Percentiles rank a stretch among this genome's conserved stretches.
Evolutionary conservation across 2,888 invertebrate species (phyloP).

Genomic region (Parnassius glacialis): DNA sequence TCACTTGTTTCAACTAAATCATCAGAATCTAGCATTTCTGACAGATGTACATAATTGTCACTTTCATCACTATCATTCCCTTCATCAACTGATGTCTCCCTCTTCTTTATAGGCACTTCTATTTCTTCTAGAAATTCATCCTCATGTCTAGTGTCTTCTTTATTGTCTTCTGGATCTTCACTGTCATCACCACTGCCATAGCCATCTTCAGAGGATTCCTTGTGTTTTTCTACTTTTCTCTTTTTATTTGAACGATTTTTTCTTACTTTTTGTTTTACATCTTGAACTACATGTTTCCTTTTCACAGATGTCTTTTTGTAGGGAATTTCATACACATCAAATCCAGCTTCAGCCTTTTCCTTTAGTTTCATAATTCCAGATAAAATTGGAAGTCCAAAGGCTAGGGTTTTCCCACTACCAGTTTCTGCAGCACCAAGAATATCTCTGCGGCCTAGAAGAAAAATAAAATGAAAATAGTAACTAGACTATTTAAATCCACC

Average conservation of each 20-base stretch:
- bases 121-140: conserved; percentile 62
- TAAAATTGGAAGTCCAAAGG: conserved; percentile 97
- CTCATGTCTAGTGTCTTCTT: conserved; percentile 33
- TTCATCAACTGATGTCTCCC: conserved; percentile 52
- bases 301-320: conserved; percentile 60
- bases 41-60: conserved; percentile 62
- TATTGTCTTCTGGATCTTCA: conserved; percentile 23
- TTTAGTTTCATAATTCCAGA: conserved; percentile 89
- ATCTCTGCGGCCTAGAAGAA: conserved; percentile 85
- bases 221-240: conserved; percentile 38
- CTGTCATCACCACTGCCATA: conserved; percentile 54
- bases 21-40: conserved; percentile 65
- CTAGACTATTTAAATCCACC: too few species aligned
- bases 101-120: conserved; percentile 59
- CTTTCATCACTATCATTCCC: conserved; percentile 62
- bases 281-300: conserved; percentile 40
- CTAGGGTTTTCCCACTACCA: conserved; percentile 98
- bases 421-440: conserved; percentile 99
- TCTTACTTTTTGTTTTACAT: conserved; percentile 32
- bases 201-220: conserved; percentile 68
- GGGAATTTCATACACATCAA: conserved; percentile 65
- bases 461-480: neutral
- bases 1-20: conserved; percentile 53
- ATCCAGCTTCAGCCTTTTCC: conserved; percentile 59
- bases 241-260: conserved; percentile 34